A percentile compares a stretch with the other conserved stretches of the same genome.
Conservation (phyloP, 2,888 invertebrate genomes). For the Sycophila texana region DNA sequence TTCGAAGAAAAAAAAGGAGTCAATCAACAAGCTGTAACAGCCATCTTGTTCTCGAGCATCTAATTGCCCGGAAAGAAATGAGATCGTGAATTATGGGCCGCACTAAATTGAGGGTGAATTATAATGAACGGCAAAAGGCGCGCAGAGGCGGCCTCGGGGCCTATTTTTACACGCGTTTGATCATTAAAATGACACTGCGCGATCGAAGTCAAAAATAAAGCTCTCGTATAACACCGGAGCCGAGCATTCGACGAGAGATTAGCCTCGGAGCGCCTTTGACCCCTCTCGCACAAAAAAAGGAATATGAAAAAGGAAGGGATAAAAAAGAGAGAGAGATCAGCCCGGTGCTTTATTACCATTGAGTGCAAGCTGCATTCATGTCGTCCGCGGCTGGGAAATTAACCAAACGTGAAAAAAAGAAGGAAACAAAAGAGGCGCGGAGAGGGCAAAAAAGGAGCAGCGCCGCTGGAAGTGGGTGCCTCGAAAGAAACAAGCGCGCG, state of each 20-base stretch:
- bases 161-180: constrained; percentile 51
- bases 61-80: constrained; percentile 56
- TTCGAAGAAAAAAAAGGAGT: constrained; percentile 26
- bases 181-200: constrained; percentile 50
- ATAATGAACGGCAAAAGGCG: constrained; percentile 52
- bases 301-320: neutral
- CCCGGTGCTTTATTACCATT: constrained; percentile 45
- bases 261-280: constrained; percentile 33
- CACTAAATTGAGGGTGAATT: constrained; percentile 57
- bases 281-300: constrained; percentile 4
- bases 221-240: constrained; percentile 25
- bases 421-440: constrained; percentile 3
- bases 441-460: constrained; percentile 45
- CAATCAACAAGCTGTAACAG: constrained; percentile 38
- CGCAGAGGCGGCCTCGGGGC: neutral
- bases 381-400: constrained; percentile 60
- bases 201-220: constrained; percentile 53
- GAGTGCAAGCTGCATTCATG: constrained; percentile 50
- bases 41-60: constrained; percentile 39
- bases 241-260: constrained; percentile 54
- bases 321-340: constrained; percentile 27
- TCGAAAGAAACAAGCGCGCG: constrained; percentile 46
- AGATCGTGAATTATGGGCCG: constrained; percentile 56
- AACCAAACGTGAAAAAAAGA: constrained; percentile 54
- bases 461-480: neutral